A percentile compares a stretch with the other conserved stretches of the same genome.
phyloP scores from a whole-genome alignment of 1,140 invertebrate species.

The Platorchestia sp. region DNA sequence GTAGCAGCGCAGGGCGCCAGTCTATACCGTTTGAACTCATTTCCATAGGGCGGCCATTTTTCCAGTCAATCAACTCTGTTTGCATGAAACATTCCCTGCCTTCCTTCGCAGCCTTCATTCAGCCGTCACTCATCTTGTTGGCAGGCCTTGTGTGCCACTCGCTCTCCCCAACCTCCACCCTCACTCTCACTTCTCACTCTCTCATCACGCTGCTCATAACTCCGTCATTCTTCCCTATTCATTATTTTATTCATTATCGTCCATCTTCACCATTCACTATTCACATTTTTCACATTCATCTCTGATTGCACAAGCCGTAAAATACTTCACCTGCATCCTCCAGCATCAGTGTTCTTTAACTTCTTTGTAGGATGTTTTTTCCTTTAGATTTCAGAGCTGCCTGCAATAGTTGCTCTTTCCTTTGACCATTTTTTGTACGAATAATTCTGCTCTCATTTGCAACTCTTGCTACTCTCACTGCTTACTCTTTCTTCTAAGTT shows the following conservation, averaged over 20 bases:
- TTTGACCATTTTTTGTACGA: too few species aligned
- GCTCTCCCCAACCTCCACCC: neutral
- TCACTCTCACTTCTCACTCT: neutral
- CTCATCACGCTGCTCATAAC: neutral
- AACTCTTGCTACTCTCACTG: neutral
- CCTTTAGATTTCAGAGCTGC: too few species aligned
- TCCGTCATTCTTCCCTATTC: too few species aligned
- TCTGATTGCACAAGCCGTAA: too few species aligned
- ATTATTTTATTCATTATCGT: too few species aligned
- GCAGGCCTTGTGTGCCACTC: neutral
- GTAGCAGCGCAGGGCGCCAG: neutral
- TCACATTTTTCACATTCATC: too few species aligned
- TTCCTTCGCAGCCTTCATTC: neutral
- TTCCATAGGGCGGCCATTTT: conserved; percentile 20
- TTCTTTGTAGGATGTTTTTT: too few species aligned
- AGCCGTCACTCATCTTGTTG: neutral
- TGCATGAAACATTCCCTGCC: conserved; percentile 34
- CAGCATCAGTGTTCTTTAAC: too few species aligned
- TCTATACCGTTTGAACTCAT: neutral
- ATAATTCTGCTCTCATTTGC: too few species aligned
- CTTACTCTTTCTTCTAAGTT: neutral
- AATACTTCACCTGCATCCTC: too few species aligned
- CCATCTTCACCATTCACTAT: too few species aligned
- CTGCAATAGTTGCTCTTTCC: too few species aligned
- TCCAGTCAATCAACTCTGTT: conserved; percentile 42